A percentile compares a stretch with the other conserved stretches of the same genome.
phyloP scores from a whole-genome alignment of 1,140 invertebrate genomes.

The Drosophila nikananu region DNA sequence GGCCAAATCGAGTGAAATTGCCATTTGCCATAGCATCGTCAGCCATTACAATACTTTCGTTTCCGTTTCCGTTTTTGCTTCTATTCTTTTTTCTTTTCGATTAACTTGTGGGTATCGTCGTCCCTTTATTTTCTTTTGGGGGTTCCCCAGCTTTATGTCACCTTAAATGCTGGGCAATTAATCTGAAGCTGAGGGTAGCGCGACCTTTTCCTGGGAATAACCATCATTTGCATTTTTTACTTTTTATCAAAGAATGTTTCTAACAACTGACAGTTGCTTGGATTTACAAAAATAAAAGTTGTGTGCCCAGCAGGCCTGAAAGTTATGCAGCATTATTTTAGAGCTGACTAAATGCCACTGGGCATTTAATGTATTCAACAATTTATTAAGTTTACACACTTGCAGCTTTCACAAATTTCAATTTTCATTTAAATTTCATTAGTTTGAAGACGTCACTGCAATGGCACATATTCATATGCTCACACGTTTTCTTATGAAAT shows the following conservation, averaged over 20 bases:
- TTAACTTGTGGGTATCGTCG: slow-evolving; percentile 21
- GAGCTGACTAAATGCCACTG: slow-evolving; percentile 1
- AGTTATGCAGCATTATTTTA: slow-evolving; percentile 59
- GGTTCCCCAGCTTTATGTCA: slow-evolving; percentile 66
- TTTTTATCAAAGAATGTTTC: neutral
- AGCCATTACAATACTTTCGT: slow-evolving; percentile 25
- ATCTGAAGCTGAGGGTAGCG: slow-evolving; percentile 23
- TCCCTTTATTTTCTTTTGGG: slow-evolving; percentile 16
- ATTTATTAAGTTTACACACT: slow-evolving; percentile 57
- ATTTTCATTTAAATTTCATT: slow-evolving; percentile 70
- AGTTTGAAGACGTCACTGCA: slow-evolving; percentile 46
- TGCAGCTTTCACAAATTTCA: slow-evolving; percentile 14
- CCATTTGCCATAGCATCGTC: slow-evolving; percentile 10
- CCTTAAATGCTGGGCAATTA: slow-evolving; percentile 72
- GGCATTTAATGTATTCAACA: slow-evolving; percentile 35
- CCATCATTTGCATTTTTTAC: slow-evolving; percentile 55
- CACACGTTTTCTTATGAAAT: slow-evolving; percentile 63
- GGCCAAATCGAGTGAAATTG: slow-evolving; percentile 40
- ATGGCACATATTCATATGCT: slow-evolving; percentile 52
- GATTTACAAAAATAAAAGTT: slow-evolving; percentile 50
- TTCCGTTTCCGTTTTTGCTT: neutral
- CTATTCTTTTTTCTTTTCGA: neutral
- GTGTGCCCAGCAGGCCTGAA: slow-evolving; percentile 17
- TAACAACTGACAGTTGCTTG: slow-evolving; percentile 13
- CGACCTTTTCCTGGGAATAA: slow-evolving; percentile 33